Evolutionary conservation across 1,140 invertebrate species (phyloP).

Genomic region (Pogonognathellus flavescens): DNA sequence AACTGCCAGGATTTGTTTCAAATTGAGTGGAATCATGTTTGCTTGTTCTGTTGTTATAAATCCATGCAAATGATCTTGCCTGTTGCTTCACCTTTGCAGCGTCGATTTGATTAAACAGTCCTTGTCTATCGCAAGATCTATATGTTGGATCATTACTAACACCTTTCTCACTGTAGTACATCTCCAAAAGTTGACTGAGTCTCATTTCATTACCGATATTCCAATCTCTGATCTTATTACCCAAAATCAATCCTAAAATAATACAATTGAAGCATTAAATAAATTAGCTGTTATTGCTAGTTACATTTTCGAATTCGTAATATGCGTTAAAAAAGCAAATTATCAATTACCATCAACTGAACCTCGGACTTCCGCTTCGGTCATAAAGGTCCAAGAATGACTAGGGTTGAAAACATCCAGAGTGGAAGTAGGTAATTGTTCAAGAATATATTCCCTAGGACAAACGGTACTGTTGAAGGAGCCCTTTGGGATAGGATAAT

Average conservation of each 20-base stretch:
- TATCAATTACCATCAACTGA: conserved; percentile 66
- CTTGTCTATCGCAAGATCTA: conserved; percentile 60
- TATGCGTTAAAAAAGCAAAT: no score
- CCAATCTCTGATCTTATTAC: conserved; percentile 57
- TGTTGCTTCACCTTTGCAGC: conserved; percentile 46
- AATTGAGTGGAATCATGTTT: background rate
- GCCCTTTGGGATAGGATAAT: conserved; percentile 46
- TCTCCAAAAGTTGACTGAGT: conserved; percentile 62
- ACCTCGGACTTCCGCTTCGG: conserved; percentile 65
- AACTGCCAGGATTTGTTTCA: background rate
- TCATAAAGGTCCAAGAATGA: conserved; percentile 62
- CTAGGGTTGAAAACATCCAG: conserved; percentile 9
- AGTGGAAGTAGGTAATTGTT: conserved; percentile 25
- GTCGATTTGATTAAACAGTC: conserved; percentile 40
- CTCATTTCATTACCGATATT: background rate
- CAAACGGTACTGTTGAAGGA: conserved; percentile 63
- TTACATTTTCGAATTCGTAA: no score
- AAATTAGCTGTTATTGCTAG: no score
- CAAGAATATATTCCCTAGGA: conserved; percentile 61
- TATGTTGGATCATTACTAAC: conserved; percentile 54
- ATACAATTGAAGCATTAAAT: no score
- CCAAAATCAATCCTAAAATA: conserved; percentile 59
- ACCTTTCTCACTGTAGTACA: conserved; percentile 65
- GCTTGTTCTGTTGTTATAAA: conserved; percentile 58
- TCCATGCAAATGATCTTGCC: conserved; percentile 62